phyloP scores from a whole-genome alignment of 2,888 invertebrate species.

The Plagodis dolabraria region DNA sequence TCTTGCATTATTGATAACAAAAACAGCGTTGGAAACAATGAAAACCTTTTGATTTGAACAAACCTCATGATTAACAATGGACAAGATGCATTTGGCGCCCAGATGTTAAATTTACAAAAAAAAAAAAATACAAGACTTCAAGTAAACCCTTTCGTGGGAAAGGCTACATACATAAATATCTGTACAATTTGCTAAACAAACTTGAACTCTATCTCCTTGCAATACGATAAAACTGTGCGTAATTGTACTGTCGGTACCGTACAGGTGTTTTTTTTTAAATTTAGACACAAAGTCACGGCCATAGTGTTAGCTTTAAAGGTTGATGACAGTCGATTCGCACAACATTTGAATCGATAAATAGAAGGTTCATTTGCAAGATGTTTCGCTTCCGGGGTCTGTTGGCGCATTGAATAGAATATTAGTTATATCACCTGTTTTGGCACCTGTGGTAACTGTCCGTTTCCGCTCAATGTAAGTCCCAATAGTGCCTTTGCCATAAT shows the following conservation, averaged over 20 bases:
- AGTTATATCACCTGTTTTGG: slow-evolving; percentile 40
- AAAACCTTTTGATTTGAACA: neutral
- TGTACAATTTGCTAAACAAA: neutral
- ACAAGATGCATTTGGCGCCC: slow-evolving; percentile 11
- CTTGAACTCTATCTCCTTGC: neutral
- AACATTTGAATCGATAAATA: slow-evolving; percentile 23
- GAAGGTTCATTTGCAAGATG: slow-evolving; percentile 40
- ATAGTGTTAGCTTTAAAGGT: neutral
- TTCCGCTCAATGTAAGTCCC: slow-evolving; percentile 25
- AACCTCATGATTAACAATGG: slow-evolving; percentile 12
- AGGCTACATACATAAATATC: neutral
- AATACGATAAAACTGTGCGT: neutral
- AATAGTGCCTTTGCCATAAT: slow-evolving; percentile 17
- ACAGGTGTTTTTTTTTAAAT: slow-evolving; percentile 4
- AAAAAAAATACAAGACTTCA: slow-evolving; percentile 2
- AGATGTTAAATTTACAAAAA: slow-evolving; percentile 14
- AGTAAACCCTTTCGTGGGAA: slow-evolving; percentile 15
- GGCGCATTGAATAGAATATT: slow-evolving; percentile 36
- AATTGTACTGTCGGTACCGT: neutral
- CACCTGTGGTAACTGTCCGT: slow-evolving; percentile 33
- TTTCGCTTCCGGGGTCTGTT: slow-evolving; percentile 39
- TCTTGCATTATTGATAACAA: neutral
- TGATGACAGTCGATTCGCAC: slow-evolving; percentile 7
- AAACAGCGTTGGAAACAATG: neutral
- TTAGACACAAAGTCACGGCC: neutral